Base-by-base conservation (phyloP, 2,797 vertebrate genomes). In the Phalanger gymnotis region DNA sequence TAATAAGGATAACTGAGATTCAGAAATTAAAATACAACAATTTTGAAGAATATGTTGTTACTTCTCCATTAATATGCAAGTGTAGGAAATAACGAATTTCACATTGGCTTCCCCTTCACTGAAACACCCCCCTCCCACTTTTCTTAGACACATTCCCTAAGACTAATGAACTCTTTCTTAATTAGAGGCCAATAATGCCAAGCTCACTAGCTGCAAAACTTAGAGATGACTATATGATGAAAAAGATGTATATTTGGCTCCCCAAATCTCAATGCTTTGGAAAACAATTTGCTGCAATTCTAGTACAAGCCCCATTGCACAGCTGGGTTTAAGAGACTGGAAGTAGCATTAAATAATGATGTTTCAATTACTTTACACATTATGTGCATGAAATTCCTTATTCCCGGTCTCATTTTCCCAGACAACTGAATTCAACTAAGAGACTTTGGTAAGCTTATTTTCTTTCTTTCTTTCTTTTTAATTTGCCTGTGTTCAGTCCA, bases 391-490 rank as follows among this genome's bases (percentile, higher is more conserved):
- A 73, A 73, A 95, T 95, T 95, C 94, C 30, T 40, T 61, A 53
- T 94, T 96, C 92, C 3, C n/a, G 93, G 4, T 95, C 22, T 96
- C 87, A 92, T 90, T 92, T 93, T 96, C 19, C 22, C 81, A 66
- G 25, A 92, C n/a, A 5, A 90, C 19, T 93, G 25, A 19, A 2
- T 91, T 91, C 47, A 95, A 96, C 52, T 0, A 94, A 89, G 30
- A 92, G 91, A 89, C 14, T 61, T n/a, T 34, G 30, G 31, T 66
- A 91, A 97, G 94, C 40, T 10, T 53, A 22, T 90, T 92, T 66
- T 56, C 57, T 73, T 96, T 96, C 94, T 97, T 93, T 94, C 93
- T 95, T 93, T 92, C 40, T 54, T 53, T 90, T 90, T 90, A 53
- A 54, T 54, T 81, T 94, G 27, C 6, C 31, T 61, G 94, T 95